Evolutionary conservation across 1,140 invertebrate genomes (phyloP).

Genomic region (Nephila pilipes): DNA sequence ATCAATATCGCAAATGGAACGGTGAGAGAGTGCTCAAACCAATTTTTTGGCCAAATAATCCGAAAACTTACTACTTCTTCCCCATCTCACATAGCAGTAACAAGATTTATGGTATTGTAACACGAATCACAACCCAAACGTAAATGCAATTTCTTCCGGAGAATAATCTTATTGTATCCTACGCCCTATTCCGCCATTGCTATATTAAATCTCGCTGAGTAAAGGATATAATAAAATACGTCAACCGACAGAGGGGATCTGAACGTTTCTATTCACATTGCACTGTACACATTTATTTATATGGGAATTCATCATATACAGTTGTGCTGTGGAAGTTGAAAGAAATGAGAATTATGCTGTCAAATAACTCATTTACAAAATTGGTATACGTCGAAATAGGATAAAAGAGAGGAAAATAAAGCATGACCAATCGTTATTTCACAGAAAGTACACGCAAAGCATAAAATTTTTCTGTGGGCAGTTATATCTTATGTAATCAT

Average conservation of each 20-base stretch:
- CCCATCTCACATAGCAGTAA: not conserved
- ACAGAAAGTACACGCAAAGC: no score
- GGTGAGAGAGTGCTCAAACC: not conserved
- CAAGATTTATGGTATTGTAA: not conserved
- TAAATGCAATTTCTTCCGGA: not conserved
- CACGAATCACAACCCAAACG: not conserved
- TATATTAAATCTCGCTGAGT: not conserved
- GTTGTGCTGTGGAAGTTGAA: no score
- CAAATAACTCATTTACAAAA: no score
- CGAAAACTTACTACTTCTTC: not conserved
- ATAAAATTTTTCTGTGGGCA: no score
- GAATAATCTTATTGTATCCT: not conserved
- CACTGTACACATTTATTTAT: no score
- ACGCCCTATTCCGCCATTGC: not conserved
- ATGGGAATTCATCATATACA: no score
- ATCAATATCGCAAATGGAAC: not conserved
- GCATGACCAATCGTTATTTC: no score
- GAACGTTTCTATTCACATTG: not conserved
- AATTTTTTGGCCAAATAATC: not conserved
- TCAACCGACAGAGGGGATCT: not conserved
- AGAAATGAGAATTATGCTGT: no score
- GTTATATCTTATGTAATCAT: no score
- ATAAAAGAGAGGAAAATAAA: no score
- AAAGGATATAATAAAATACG: not conserved
- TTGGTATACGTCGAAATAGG: no score